Base-by-base conservation (phyloP, 2,797 vertebrate genomes). In the Acipenser ruthenus region DNA sequence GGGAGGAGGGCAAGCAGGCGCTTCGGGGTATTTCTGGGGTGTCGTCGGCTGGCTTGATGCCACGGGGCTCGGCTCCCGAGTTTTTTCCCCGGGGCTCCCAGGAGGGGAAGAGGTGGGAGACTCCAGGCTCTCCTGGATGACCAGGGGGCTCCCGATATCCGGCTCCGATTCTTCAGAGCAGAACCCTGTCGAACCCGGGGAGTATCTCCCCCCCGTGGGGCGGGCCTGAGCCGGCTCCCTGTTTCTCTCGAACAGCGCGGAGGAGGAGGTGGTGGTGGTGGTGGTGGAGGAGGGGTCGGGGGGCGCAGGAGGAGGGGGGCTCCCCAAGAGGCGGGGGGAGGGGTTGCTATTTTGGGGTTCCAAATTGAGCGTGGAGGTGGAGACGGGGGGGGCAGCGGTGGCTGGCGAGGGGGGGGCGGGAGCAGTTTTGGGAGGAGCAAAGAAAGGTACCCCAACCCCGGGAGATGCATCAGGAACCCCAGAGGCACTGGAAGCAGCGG, bases 81-180 rank as follows among this genome's bases (percentile, higher is more conserved):
- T 4, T 3, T 37, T 37, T 37, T 37, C 23, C 23, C 23, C 4
- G 23, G 23, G 23, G 23, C 2, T 37, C 23, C 23, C 13, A 81
- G 73, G 10, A 84, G 81, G 2, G 84, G 84, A 71, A 72, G 82
- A 77, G 62, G 75, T 72, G 0, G 75, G 71, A 53, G 80, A 77
- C 10, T 89, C 85, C 13, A 77, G 83, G 74, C 86, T 85, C 72
- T 92, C 83, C 58, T 72, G 92, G 76, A 89, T 91, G 56, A 85
- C 65, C 0, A 92, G 82, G 0, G 89, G 87, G 51, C 50, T 84
- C 1, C 86, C 90, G 5, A 89, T 79, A 12, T 91, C 87, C 0
- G 88, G 75, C 8, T 88, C 77, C 0, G 75, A 82, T 53, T 83
- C 23, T 37, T 37, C 23, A 37, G 23, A 37, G 23, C 23, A 37